These are phyloP conservation scores for Caenorhabditis virilis DNA, from an alignment of 2,888 invertebrate species.

Conservation along the genomic window DNA sequence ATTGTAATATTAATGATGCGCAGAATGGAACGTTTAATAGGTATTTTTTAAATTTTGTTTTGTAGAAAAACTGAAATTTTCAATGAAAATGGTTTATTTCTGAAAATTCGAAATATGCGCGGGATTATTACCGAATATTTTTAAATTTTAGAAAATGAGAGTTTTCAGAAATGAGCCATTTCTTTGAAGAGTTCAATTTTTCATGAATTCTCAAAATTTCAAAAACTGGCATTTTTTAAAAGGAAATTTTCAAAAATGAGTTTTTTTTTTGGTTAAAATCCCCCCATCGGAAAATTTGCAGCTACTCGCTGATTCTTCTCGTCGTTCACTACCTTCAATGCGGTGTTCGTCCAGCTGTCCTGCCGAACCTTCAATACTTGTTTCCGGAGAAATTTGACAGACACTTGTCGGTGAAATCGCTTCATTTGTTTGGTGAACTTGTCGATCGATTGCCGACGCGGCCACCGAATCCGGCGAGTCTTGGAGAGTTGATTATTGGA, in stretches of 20 bases:
- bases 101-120: too few species aligned
- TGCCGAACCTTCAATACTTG: slow-evolving; percentile 65
- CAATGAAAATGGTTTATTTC: too few species aligned
- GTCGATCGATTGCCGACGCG: slow-evolving; percentile 31
- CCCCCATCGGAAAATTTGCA: slow-evolving; percentile 26
- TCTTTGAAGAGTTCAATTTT: slow-evolving; percentile 3
- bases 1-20: slow-evolving; percentile 57
- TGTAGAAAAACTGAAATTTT: too few species aligned
- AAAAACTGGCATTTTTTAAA: too few species aligned
- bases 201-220: neutral
- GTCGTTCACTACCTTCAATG: slow-evolving; percentile 66
- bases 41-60: too few species aligned
- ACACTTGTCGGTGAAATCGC: slow-evolving; percentile 19
- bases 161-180: too few species aligned
- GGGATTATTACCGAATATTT: too few species aligned
- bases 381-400: slow-evolving; percentile 52
- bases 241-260: slow-evolving; percentile 11
- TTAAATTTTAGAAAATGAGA: too few species aligned
- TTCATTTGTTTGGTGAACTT: slow-evolving; percentile 45
- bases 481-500: slow-evolving; percentile 62
- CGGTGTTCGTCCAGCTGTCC: slow-evolving; percentile 56
- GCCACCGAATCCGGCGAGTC: slow-evolving; percentile 38
- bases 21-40: slow-evolving; percentile 63
- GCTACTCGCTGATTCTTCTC: slow-evolving; percentile 67
- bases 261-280: neutral